Conservation (phyloP, 2,797 vertebrate species). For the Lepus oiostolus region DNA sequence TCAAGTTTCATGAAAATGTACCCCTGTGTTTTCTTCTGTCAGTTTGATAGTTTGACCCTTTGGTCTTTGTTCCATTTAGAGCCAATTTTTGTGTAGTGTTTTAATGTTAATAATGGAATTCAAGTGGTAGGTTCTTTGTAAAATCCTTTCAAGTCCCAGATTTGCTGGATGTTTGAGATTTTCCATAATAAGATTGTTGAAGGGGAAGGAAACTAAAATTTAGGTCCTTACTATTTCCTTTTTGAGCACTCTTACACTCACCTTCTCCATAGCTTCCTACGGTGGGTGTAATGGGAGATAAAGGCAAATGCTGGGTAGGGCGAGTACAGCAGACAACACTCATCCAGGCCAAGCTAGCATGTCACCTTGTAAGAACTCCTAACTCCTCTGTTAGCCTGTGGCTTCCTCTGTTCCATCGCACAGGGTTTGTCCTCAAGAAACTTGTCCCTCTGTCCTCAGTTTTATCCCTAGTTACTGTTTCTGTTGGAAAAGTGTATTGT, state of each 20-base stretch:
- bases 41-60: slow-evolving; percentile 35
- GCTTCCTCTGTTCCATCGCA: not conserved
- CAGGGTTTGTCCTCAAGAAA: slow-evolving; percentile 28
- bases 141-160: slow-evolving; percentile 51
- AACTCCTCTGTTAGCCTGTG: not conserved
- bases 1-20: slow-evolving; percentile 35
- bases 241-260: not conserved
- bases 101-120: slow-evolving; percentile 45
- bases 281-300: not conserved
- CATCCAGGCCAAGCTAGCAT: not conserved
- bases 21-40: slow-evolving; percentile 4
- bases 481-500: slow-evolving; percentile 24
- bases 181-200: slow-evolving; percentile 39
- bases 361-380: not conserved
- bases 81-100: slow-evolving; percentile 52
- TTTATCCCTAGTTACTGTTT: slow-evolving; percentile 39
- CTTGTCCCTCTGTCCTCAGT: not conserved
- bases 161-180: slow-evolving; percentile 21
- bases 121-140: not conserved
- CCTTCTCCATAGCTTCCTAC: not conserved
- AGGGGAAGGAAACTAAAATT: slow-evolving; percentile 14
- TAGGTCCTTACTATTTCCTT: not conserved
- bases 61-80: slow-evolving; percentile 40
- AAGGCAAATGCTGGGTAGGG: not conserved
- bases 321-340: not conserved